Evolutionary conservation across 2,113 vertebrate species (phyloP).

Genomic region (Heptranchias perlo): DNA sequence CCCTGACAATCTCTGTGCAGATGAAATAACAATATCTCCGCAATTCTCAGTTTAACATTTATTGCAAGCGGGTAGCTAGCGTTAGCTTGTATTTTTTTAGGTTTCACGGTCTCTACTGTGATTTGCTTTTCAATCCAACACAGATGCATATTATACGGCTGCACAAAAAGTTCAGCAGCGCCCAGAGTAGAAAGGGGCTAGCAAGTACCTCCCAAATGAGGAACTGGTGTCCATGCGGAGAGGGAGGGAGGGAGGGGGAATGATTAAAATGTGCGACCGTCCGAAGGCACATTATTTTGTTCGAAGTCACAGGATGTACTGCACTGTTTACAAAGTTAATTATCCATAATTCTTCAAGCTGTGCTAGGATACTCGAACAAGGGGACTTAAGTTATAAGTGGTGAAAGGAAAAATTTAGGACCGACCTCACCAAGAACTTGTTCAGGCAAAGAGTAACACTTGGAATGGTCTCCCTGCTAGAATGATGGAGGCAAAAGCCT

Average conservation of each 20-base stretch:
- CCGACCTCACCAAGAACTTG: too few species aligned
- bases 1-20: too few species aligned
- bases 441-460: too few species aligned
- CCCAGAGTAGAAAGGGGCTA: background rate
- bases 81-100: background rate
- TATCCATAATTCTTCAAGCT: too few species aligned
- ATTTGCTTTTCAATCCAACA: background rate
- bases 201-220: too few species aligned
- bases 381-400: too few species aligned
- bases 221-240: background rate
- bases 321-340: too few species aligned
- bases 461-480: too few species aligned
- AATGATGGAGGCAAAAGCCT: too few species aligned
- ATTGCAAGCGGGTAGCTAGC: background rate
- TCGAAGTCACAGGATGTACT: background rate
- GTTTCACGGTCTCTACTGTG: background rate
- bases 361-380: too few species aligned
- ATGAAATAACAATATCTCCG: background rate
- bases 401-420: too few species aligned
- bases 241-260: background rate
- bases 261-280: background rate
- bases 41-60: background rate
- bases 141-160: background rate
- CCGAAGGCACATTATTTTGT: background rate
- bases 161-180: background rate